Evolutionary conservation across 2,888 invertebrate genomes (phyloP).

Genomic region (Caenorhabditis sp.): DNA sequence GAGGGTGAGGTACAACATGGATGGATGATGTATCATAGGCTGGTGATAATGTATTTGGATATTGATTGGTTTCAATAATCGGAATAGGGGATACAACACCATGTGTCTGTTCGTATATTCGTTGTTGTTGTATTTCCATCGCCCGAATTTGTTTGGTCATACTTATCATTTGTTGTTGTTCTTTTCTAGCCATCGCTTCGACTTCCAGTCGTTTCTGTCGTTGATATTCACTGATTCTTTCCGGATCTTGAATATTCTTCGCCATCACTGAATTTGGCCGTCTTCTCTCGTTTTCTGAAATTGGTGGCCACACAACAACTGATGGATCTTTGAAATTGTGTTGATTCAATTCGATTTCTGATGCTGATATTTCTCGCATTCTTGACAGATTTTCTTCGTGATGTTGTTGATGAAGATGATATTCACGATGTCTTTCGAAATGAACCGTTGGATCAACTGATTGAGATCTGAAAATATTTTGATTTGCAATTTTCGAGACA

Average conservation of each 20-base stretch:
- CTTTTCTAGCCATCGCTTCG: constrained; percentile 59
- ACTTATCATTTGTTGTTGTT: constrained; percentile 50
- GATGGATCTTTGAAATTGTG: constrained; percentile 41
- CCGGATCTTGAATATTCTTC: constrained; percentile 62
- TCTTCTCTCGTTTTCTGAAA: constrained; percentile 45
- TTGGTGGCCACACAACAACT: constrained; percentile 70
- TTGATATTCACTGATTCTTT: constrained; percentile 60
- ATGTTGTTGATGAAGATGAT: constrained; percentile 6
- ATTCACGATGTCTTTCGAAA: constrained; percentile 6
- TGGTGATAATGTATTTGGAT: background rate
- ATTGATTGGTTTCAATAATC: constrained; percentile 33
- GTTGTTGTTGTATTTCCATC: constrained; percentile 58
- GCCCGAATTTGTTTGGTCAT: constrained; percentile 63
- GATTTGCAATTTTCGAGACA: background rate
- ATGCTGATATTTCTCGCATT: constrained; percentile 47
- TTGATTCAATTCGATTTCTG: constrained; percentile 52
- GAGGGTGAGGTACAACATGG: constrained; percentile 9
- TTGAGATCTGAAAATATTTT: constrained; percentile 25
- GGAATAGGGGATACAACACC: constrained; percentile 55
- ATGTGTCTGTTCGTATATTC: constrained; percentile 53
- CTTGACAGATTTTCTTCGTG: constrained; percentile 27
- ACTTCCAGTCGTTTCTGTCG: constrained; percentile 61
- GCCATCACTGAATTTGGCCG: constrained; percentile 59
- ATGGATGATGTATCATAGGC: no score
- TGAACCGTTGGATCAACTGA: constrained; percentile 39